These are phyloP conservation scores for Argya squamiceps DNA, from an alignment of 2,797 vertebrate species.

Conservation along the genomic window DNA sequence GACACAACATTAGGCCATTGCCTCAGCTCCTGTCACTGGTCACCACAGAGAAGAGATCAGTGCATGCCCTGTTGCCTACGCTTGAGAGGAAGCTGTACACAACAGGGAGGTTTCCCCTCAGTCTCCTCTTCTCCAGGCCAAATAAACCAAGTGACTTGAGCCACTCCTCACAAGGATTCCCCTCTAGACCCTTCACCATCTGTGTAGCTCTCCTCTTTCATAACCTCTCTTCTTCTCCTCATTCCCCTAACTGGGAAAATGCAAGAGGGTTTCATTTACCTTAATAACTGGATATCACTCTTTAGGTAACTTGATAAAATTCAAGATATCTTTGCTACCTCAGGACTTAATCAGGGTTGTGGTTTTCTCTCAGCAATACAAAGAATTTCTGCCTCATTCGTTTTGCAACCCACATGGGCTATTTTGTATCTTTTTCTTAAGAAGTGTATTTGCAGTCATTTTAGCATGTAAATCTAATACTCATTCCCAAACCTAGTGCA, in stretches of 20 bases:
- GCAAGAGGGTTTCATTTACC: not conserved
- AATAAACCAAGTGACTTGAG: not conserved
- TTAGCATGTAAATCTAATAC: not conserved
- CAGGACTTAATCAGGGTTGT: not conserved
- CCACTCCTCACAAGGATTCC: not conserved
- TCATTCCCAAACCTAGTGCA: not conserved
- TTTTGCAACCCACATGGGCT: rapidly evolving
- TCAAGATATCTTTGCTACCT: not conserved
- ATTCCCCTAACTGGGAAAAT: not conserved
- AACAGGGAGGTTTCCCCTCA: not conserved
- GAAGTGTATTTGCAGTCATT: not conserved
- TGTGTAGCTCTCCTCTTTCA: not conserved
- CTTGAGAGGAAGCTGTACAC: not conserved
- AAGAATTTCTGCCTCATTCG: not conserved
- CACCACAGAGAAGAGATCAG: not conserved
- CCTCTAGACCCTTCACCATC: not conserved
- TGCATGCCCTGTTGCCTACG: not conserved
- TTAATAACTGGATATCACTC: not conserved
- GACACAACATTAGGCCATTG: not conserved
- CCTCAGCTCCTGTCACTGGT: not conserved
- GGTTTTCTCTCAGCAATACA: not conserved
- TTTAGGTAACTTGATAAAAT: not conserved
- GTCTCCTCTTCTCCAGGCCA: not conserved
- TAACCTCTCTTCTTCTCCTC: not conserved
- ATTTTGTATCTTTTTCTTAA: not conserved